Conservation (phyloP, 2,888 invertebrate species). For the Lycophotia porphyrea region DNA sequence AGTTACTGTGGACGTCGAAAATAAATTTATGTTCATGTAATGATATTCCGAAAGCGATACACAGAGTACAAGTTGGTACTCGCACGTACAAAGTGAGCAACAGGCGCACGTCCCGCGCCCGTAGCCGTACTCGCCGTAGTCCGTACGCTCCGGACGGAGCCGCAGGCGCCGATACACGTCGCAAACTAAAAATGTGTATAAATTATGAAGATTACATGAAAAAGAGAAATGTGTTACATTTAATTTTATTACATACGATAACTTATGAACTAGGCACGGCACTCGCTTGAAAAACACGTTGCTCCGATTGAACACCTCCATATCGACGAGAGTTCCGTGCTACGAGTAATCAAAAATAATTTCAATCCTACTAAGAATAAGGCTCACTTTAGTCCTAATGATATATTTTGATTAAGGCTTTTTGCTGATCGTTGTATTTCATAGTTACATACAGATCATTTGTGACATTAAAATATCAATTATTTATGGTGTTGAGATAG, state of each 20-base stretch:
- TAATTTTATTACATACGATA: slow-evolving; percentile 90
- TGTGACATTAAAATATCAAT: slow-evolving; percentile 90
- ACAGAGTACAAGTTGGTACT: slow-evolving; percentile 59
- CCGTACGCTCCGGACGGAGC: slow-evolving; percentile 64
- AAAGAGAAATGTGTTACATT: slow-evolving; percentile 90
- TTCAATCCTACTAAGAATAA: slow-evolving; percentile 46
- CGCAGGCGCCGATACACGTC: slow-evolving; percentile 84
- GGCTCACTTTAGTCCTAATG: slow-evolving; percentile 48
- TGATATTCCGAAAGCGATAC: slow-evolving; percentile 74
- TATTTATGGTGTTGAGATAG: slow-evolving; percentile 89
- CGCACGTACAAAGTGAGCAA: slow-evolving; percentile 68
- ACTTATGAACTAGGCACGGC: slow-evolving; percentile 88
- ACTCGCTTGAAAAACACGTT: slow-evolving; percentile 87
- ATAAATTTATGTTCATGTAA: slow-evolving; percentile 75
- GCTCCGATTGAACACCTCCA: slow-evolving; percentile 59
- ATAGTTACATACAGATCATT: slow-evolving; percentile 89
- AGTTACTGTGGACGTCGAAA: slow-evolving; percentile 70
- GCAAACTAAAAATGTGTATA: slow-evolving; percentile 89
- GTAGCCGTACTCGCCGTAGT: slow-evolving; percentile 2
- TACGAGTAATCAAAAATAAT: slow-evolving; percentile 46
- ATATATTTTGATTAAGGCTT: slow-evolving; percentile 67
- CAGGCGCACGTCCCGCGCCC: slow-evolving; percentile 55
- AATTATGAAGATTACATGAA: slow-evolving; percentile 90
- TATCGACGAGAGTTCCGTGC: slow-evolving; percentile 60
- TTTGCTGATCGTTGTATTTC: slow-evolving; percentile 71